phyloP scores from a whole-genome alignment of 2,797 vertebrate genomes.

The Sylvia borin region DNA sequence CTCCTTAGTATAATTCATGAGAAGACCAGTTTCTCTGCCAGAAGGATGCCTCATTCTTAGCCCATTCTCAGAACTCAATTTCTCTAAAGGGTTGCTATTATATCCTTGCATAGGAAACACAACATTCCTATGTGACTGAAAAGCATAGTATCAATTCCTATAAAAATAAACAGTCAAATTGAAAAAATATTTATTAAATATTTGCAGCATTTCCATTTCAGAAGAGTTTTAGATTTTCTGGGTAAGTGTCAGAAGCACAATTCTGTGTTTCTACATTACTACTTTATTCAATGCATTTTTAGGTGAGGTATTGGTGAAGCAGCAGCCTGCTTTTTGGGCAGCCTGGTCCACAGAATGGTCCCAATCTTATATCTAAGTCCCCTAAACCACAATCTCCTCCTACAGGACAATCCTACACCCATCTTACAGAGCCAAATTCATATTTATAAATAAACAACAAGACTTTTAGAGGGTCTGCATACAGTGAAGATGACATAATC shows the following conservation, averaged over 20 bases:
- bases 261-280: not conserved
- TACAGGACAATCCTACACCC: not conserved
- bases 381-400: not conserved
- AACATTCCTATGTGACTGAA: not conserved
- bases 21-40: not conserved
- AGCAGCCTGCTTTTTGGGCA: not conserved
- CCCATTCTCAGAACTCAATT: not conserved
- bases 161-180: not conserved
- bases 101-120: not conserved
- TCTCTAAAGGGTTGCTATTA: not conserved
- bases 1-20: not conserved
- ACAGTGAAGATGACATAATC: not conserved
- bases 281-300: not conserved
- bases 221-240: not conserved
- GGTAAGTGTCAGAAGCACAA: not conserved
- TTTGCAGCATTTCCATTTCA: not conserved
- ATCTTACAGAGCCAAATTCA: not conserved
- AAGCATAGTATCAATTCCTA: not conserved
- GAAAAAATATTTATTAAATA: not conserved
- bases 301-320: not conserved
- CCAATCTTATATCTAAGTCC: not conserved
- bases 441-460: not conserved
- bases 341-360: not conserved
- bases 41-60: not conserved
- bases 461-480: not conserved